These are phyloP conservation scores for Urosaurus nigricauda DNA, from an alignment of 2,797 vertebrate species.

Conservation along the genomic window DNA sequence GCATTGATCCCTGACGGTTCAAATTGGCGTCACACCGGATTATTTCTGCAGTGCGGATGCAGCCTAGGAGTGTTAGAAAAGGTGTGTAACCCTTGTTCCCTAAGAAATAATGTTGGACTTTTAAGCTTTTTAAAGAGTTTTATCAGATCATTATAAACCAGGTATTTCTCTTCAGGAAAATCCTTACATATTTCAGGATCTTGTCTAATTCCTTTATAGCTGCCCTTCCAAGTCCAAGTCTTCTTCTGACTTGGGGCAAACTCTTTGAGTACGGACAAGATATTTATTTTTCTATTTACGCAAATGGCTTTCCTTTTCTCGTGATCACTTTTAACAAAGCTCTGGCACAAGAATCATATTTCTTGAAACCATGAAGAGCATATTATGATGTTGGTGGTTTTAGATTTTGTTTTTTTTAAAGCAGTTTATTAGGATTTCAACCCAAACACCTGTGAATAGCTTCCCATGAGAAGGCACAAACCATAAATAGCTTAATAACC, in stretches of 20 bases:
- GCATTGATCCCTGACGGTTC: too few species aligned
- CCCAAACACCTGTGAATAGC: conserved; percentile 21
- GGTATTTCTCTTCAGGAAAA: background rate
- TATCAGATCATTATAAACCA: too few species aligned
- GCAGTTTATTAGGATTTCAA: conserved; percentile 4
- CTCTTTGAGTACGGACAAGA: too few species aligned
- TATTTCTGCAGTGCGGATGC: too few species aligned
- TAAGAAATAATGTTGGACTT: background rate
- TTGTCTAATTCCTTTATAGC: too few species aligned
- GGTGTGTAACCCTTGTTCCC: background rate
- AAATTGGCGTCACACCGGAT: too few species aligned
- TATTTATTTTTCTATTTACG: background rate
- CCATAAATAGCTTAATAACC: conserved; percentile 45
- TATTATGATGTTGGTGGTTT: background rate
- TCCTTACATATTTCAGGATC: background rate
- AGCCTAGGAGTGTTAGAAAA: background rate
- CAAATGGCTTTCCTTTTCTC: background rate
- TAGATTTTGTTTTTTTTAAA: too few species aligned
- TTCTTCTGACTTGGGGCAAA: too few species aligned
- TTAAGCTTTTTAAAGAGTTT: background rate
- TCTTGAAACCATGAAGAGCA: background rate
- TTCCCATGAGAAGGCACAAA: conserved; percentile 12
- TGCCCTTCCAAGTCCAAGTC: too few species aligned
- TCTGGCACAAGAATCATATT: background rate
- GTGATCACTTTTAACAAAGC: background rate